A percentile compares a stretch with the other conserved stretches of the same genome.
Conservation (phyloP, 2,113 vertebrate species). For the Saccopteryx leptura region DNA sequence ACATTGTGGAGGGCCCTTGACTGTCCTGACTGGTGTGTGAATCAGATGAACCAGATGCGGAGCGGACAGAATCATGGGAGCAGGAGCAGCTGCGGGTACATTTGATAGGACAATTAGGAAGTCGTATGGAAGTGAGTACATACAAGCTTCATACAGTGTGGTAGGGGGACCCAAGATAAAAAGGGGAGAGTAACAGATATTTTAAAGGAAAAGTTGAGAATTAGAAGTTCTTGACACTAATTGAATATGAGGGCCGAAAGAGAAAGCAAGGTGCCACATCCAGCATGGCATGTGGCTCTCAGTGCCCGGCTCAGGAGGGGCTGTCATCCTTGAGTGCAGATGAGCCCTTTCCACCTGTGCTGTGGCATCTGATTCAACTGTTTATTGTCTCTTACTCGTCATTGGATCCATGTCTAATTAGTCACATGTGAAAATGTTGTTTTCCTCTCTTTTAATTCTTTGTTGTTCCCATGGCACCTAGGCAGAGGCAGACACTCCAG, state of each 20-base stretch:
- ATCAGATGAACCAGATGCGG: background rate
- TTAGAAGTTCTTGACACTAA: background rate
- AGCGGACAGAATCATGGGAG: background rate
- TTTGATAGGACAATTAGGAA: background rate
- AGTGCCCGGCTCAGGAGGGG: too few relatives aligned
- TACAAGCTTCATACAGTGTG: background rate
- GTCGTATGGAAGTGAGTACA: background rate
- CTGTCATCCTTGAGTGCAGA: background rate
- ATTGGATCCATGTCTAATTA: background rate
- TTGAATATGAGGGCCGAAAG: background rate
- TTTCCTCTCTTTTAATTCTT: constrained; percentile 24
- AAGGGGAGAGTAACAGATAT: background rate
- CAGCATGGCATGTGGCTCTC: background rate
- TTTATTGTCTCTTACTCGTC: background rate
- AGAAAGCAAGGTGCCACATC: background rate
- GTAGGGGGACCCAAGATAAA: background rate
- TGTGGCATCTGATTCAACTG: background rate
- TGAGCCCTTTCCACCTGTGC: background rate
- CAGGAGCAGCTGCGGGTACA: background rate
- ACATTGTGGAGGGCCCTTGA: background rate
- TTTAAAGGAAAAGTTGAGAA: background rate
- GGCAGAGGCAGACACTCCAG: background rate
- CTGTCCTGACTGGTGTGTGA: background rate
- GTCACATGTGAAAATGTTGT: background rate
- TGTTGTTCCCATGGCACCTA: background rate